Conservation (phyloP, 2,113 vertebrate species). For the Garra rufa region DNA sequence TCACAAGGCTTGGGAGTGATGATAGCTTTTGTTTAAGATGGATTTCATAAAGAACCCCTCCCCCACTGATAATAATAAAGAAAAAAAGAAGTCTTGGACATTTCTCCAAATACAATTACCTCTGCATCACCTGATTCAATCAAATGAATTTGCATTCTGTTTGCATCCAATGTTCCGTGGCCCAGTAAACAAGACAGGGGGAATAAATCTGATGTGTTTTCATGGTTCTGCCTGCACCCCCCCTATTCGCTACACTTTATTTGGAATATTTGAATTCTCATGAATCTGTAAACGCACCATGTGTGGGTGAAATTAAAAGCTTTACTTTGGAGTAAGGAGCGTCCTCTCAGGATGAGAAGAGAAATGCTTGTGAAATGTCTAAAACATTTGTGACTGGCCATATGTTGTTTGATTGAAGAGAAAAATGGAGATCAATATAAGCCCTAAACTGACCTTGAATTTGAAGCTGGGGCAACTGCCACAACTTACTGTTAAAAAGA, state of each 20-base stretch:
- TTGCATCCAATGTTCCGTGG: slow-evolving; percentile 83
- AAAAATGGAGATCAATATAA: slow-evolving; percentile 16
- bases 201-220: slow-evolving; percentile 85
- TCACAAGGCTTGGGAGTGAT: slow-evolving; percentile 75
- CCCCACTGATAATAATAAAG: slow-evolving; percentile 81
- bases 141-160: slow-evolving; percentile 86
- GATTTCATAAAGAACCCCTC: slow-evolving; percentile 80
- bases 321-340: slow-evolving; percentile 47
- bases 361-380: slow-evolving; percentile 42
- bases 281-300: slow-evolving; percentile 77
- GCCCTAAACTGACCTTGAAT: neutral
- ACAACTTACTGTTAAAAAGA: neutral
- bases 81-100: slow-evolving; percentile 78
- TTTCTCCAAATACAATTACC: slow-evolving; percentile 87
- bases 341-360: slow-evolving; percentile 50
- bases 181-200: slow-evolving; percentile 83
- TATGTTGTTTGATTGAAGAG: slow-evolving; percentile 43
- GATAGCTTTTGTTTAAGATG: slow-evolving; percentile 85
- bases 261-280: slow-evolving; percentile 80
- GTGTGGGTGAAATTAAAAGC: slow-evolving; percentile 61
- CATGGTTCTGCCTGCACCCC: slow-evolving; percentile 78
- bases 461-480: neutral
- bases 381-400: slow-evolving; percentile 38
- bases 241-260: slow-evolving; percentile 80
- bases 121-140: slow-evolving; percentile 86